A percentile compares a stretch with the other conserved stretches of the same genome.
Conservation (phyloP, 2,888 invertebrate species). For the Monoplex corrugatus region DNA sequence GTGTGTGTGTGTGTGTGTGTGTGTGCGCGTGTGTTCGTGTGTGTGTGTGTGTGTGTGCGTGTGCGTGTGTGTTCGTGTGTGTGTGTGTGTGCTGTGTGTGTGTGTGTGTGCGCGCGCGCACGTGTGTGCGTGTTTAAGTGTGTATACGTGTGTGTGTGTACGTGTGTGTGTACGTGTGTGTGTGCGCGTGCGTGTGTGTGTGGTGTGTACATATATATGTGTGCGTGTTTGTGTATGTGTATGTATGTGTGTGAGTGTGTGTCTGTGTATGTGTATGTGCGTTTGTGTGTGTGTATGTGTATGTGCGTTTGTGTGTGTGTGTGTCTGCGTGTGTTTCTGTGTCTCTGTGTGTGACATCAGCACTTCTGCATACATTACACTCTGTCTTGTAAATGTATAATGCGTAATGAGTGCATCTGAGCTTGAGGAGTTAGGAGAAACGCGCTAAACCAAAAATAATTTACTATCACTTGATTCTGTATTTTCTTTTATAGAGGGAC, state of each 20-base stretch:
- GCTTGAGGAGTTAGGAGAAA: no score
- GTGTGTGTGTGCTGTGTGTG: slow-evolving; percentile 19
- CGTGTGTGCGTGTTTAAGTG: neutral
- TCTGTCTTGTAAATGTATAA: no score
- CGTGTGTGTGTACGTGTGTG: slow-evolving; percentile 8
- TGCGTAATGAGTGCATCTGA: no score
- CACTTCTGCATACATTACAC: no score
- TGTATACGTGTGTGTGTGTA: slow-evolving; percentile 12
- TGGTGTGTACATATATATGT: neutral
- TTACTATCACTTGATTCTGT: no score
- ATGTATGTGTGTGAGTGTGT: neutral
- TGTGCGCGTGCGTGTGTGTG: neutral
- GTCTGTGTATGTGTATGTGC: slow-evolving; percentile 8
- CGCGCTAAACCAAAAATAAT: no score
- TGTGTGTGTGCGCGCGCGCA: slow-evolving; percentile 9
- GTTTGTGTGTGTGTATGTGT: slow-evolving; percentile 16
- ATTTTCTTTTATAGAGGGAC: no score
- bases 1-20: neutral
- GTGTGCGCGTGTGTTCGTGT: neutral
- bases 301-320: slow-evolving; percentile 20
- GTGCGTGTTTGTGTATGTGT: neutral
- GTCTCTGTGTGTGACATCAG: neutral
- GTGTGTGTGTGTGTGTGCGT: neutral
- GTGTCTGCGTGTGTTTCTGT: neutral
- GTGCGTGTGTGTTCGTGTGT: neutral